phyloP scores from a whole-genome alignment of 2,797 vertebrate species.

The Furcifer pardalis region DNA sequence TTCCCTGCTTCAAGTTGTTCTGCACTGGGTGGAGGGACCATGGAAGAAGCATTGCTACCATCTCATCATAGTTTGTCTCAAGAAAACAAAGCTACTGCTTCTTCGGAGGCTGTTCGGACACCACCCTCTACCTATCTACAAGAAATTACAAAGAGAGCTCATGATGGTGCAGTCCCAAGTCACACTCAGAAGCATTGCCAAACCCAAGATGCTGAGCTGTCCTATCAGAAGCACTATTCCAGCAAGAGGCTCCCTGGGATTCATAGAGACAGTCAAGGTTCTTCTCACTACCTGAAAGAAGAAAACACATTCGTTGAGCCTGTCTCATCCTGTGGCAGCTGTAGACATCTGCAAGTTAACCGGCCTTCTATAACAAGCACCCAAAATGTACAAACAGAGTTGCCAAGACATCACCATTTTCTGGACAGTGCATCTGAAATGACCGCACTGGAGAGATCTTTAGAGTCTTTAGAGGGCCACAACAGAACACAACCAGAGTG shows the following conservation, averaged over 20 bases:
- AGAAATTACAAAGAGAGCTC: background rate
- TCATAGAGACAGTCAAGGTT: background rate
- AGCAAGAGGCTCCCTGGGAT: rapidly evolving
- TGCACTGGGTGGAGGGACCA: background rate
- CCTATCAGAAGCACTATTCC: rapidly evolving
- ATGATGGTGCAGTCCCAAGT: rapidly evolving
- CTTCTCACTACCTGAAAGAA: background rate
- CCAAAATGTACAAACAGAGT: background rate
- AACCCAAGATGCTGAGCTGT: rapidly evolving
- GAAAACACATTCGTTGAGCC: background rate
- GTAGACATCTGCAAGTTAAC: background rate
- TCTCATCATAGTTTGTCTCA: background rate
- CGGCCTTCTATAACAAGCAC: background rate
- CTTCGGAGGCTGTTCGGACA: constrained; percentile 41
- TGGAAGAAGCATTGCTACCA: background rate
- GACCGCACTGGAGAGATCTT: background rate
- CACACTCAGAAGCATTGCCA: background rate
- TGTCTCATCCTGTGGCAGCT: background rate
- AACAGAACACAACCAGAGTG: background rate
- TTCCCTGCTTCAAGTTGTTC: background rate
- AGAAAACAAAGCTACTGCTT: background rate
- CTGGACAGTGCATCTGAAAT: background rate
- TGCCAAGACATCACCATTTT: background rate
- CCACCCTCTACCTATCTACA: background rate
- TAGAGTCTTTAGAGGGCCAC: background rate